Conservation (phyloP, 1,140 invertebrate genomes). For the Steinernema feltiae region DNA sequence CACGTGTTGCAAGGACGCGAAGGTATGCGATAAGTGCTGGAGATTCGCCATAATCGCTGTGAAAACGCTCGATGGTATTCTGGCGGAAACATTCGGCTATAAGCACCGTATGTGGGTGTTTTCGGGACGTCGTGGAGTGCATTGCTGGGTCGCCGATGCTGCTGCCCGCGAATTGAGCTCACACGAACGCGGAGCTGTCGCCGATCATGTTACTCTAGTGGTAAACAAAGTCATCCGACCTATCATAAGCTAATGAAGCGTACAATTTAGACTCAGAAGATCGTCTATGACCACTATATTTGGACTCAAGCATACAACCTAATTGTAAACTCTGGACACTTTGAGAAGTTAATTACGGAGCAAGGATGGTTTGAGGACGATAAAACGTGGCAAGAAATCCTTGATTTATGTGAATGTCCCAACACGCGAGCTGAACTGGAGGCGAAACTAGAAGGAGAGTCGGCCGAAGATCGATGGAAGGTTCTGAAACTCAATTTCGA, state of each 20-base stretch:
- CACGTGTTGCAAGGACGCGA: slow-evolving; percentile 74
- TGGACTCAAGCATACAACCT: slow-evolving; percentile 17
- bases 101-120: slow-evolving; percentile 89
- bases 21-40: slow-evolving; percentile 90
- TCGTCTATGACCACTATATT: slow-evolving; percentile 10
- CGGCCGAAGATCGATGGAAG: slow-evolving; percentile 13
- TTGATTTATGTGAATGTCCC: background rate
- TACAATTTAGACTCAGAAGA: slow-evolving; percentile 55
- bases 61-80: slow-evolving; percentile 75
- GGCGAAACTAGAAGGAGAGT: background rate
- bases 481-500: slow-evolving; percentile 2
- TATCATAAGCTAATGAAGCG: no score
- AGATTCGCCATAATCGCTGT: slow-evolving; percentile 88
- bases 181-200: slow-evolving; percentile 67
- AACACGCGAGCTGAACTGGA: background rate
- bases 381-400: slow-evolving; percentile 14
- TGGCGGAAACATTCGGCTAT: slow-evolving; percentile 89
- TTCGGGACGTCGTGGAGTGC: slow-evolving; percentile 87
- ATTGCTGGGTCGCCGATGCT: slow-evolving; percentile 93
- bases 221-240: slow-evolving; percentile 22
- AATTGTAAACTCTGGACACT: slow-evolving; percentile 41
- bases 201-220: slow-evolving; percentile 73
- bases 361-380: slow-evolving; percentile 47
- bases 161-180: slow-evolving; percentile 70
- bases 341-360: slow-evolving; percentile 45